phyloP scores from a whole-genome alignment of 2,113 vertebrate genomes.

The Crocuta crocuta region DNA sequence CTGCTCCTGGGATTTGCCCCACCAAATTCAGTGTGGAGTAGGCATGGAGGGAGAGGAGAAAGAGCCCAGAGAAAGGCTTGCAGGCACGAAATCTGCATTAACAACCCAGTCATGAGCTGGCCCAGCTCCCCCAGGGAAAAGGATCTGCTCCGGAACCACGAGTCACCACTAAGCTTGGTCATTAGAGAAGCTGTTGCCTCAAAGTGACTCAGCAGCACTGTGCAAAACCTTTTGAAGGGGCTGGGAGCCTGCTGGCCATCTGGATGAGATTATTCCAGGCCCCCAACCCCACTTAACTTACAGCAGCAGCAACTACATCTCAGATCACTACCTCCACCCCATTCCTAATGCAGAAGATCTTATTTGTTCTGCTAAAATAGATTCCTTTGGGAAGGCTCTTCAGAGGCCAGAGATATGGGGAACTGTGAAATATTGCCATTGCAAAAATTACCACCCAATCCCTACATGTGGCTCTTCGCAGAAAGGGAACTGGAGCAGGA shows the following conservation, averaged over 20 bases:
- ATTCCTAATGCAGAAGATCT: not conserved
- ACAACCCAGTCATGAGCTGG: not conserved
- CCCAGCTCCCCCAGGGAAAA: not conserved
- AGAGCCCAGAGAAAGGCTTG: not conserved
- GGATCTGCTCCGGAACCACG: not conserved
- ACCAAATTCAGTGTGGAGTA: not conserved
- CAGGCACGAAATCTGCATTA: no score
- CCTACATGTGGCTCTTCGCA: not conserved
- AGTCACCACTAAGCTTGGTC: not conserved
- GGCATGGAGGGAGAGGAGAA: not conserved
- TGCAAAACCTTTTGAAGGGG: not conserved
- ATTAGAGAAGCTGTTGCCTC: not conserved
- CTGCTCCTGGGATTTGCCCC: not conserved
- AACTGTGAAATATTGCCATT: not conserved
- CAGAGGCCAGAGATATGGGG: not conserved
- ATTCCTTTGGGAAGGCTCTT: not conserved
- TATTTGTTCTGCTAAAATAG: not conserved
- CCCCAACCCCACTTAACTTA: not conserved
- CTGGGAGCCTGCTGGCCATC: not conserved
- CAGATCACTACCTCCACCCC: not conserved
- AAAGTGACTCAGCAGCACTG: slow-evolving; percentile 23
- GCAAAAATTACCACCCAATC: not conserved
- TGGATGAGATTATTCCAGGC: not conserved
- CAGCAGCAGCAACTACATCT: not conserved
- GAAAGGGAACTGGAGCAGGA: not conserved